phyloP scores from a whole-genome alignment of 2,888 invertebrate species.

The Neuroscelio doddi region DNA sequence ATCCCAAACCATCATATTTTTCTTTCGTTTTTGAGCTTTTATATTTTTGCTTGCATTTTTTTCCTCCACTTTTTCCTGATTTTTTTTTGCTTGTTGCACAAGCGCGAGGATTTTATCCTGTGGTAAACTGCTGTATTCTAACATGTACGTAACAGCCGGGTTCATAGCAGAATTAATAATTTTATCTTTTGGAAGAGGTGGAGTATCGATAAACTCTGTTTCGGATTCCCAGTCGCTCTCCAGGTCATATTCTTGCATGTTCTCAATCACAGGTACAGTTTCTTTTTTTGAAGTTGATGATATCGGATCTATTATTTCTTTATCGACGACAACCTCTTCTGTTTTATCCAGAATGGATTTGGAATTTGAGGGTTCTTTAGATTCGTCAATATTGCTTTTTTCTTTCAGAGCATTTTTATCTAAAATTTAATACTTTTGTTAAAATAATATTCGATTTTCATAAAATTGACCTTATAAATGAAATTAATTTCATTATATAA shows the following conservation, averaged over 20 bases:
- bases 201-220: constrained; percentile 48
- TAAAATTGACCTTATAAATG: no score
- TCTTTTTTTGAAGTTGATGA: constrained; percentile 34
- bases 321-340: constrained; percentile 24
- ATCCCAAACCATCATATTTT: constrained; percentile 29
- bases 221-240: constrained; percentile 55
- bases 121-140: constrained; percentile 84
- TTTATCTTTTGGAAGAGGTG: constrained; percentile 58
- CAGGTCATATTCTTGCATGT: constrained; percentile 52
- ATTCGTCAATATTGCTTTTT: constrained; percentile 9
- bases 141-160: constrained; percentile 82
- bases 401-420: constrained; percentile 51
- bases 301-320: no score
- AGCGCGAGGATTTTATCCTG: constrained; percentile 77
- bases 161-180: constrained; percentile 52
- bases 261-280: constrained; percentile 33
- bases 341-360: constrained; percentile 1
- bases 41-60: neutral
- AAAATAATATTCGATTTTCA: no score
- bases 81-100: constrained; percentile 63
- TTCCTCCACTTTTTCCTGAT: constrained; percentile 27
- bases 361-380: neutral
- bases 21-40: constrained; percentile 11
- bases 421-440: constrained; percentile 24
- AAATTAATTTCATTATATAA: no score